These are phyloP conservation scores for Hydriomena furcata DNA, from an alignment of 2,888 invertebrate species.

Conservation along the genomic window DNA sequence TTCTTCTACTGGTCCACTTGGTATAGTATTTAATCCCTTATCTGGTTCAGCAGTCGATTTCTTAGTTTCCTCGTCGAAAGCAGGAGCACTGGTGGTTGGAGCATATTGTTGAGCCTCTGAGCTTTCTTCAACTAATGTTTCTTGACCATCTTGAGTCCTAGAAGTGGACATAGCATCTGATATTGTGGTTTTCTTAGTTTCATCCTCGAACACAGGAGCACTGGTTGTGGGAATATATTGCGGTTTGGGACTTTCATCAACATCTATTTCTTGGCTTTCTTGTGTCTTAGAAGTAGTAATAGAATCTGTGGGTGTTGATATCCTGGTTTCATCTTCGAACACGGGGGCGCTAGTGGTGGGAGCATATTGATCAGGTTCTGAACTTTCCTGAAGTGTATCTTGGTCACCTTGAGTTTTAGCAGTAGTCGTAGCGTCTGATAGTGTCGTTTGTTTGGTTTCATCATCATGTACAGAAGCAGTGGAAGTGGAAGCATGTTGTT, in stretches of 20 bases:
- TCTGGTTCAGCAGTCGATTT: slow-evolving; percentile 49
- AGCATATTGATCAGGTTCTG: slow-evolving; percentile 17
- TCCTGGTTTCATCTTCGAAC: slow-evolving; percentile 15
- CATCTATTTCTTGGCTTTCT: background rate
- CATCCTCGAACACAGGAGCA: slow-evolving; percentile 25
- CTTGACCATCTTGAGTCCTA: slow-evolving; percentile 8
- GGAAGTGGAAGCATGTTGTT: too few species aligned
- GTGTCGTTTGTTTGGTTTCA: slow-evolving; percentile 18
- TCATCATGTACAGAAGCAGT: slow-evolving; percentile 16
- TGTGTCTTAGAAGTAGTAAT: slow-evolving; percentile 6
- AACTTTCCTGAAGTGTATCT: background rate
- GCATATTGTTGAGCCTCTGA: background rate
- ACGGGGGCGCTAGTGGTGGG: slow-evolving; percentile 22
- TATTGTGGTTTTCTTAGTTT: slow-evolving; percentile 23
- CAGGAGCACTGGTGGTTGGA: slow-evolving; percentile 7
- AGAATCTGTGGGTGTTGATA: background rate
- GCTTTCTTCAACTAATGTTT: background rate
- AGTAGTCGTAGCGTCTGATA: slow-evolving; percentile 3
- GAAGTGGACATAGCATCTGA: slow-evolving; percentile 25
- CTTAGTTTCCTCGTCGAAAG: slow-evolving; percentile 32
- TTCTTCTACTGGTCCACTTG: slow-evolving; percentile 47
- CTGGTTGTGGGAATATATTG: slow-evolving; percentile 15
- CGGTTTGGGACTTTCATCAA: slow-evolving; percentile 3
- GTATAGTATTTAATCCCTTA: slow-evolving; percentile 59
- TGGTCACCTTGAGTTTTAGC: slow-evolving; percentile 1